Base-by-base conservation (phyloP, 2,797 vertebrate genomes). In the Oophaga sylvatica region DNA sequence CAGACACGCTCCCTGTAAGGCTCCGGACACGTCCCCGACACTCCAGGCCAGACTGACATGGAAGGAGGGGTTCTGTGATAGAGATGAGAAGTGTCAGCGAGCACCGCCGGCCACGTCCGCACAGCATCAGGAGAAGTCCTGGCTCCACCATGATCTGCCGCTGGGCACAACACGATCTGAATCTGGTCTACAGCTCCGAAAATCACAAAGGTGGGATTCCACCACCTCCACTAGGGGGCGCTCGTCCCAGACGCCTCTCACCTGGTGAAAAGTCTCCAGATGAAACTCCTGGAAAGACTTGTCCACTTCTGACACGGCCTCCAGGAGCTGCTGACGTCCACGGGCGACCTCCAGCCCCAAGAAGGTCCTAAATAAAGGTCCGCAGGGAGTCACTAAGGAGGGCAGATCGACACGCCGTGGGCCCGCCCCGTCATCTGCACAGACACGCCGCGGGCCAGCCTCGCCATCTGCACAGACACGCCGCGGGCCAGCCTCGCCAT, bases 1-100 rank as follows among this genome's bases (percentile, higher is more conserved):
- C 65, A 97, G 91, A 83, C 95, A 95, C 6, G 87, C 90, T 3
- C 92, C 93, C 83, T 94, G 93, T 60, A 99, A 91, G 84, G 90
- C 92, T 65, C 81, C 92, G 0, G 90, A 92, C 8, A 91, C 16
- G 65, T 99, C 96, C 10, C 98, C 98, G 0, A 96, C 94, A 29
- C 97, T 97, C 98, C 98, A 99, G 85, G 96, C 97, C 93, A 99
- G 92, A 92, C 97, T 99, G 90, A 99, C 90, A 0, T 99, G 98
- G 93, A 99, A 99, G 0, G 98, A 99, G 0, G 98, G 98, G 82
- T 97, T 93, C 98, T 99, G 91, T 56, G n/a, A 88, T 75, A 26
- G 22, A 68, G 3, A 26, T 17, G 15, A 48, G 22, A 20, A 3
- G 53, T 16, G 8, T 35, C 2, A 71, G 31, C 31, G 67, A 17